These are phyloP conservation scores for Latrodectus elegans DNA, from an alignment of 2,888 invertebrate species.

Conservation along the genomic window DNA sequence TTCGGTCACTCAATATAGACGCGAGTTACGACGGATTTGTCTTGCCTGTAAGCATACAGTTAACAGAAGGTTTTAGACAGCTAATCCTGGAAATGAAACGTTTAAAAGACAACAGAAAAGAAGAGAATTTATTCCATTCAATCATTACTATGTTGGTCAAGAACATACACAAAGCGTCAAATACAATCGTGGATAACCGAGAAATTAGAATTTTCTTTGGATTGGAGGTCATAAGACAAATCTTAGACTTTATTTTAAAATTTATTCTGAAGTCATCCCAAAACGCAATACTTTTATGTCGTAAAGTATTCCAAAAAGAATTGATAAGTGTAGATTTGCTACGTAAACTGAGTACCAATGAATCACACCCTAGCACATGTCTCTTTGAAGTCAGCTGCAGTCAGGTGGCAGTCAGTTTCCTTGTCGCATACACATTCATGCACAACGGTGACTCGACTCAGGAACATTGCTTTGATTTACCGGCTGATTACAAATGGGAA, in stretches of 20 bases:
- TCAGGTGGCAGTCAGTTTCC: constrained; percentile 21
- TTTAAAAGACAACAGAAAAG: neutral
- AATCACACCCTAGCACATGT: neutral
- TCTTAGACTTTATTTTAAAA: neutral
- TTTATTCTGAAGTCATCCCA: neutral
- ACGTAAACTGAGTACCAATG: neutral
- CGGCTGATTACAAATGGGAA: neutral
- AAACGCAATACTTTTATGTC: constrained; percentile 23
- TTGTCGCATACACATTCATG: constrained; percentile 34
- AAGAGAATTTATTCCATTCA: neutral
- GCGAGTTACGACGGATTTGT: constrained; percentile 17
- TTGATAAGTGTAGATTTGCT: constrained; percentile 23
- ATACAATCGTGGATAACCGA: neutral
- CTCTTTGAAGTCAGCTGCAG: constrained; percentile 23
- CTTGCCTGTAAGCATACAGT: neutral
- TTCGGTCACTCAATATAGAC: neutral
- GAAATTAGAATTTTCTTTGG: neutral
- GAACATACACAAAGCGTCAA: neutral
- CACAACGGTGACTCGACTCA: neutral
- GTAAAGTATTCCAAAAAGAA: constrained; percentile 43
- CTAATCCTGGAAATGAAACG: neutral
- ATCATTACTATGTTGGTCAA: neutral
- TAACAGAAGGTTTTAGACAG: neutral
- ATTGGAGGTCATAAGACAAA: neutral
- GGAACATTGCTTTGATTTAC: constrained; percentile 7